Evolutionary conservation across 2,113 vertebrate species (phyloP), one percentile per base, ranked within the genome.

Genomic region (Haplochromis burtoni): DNA sequence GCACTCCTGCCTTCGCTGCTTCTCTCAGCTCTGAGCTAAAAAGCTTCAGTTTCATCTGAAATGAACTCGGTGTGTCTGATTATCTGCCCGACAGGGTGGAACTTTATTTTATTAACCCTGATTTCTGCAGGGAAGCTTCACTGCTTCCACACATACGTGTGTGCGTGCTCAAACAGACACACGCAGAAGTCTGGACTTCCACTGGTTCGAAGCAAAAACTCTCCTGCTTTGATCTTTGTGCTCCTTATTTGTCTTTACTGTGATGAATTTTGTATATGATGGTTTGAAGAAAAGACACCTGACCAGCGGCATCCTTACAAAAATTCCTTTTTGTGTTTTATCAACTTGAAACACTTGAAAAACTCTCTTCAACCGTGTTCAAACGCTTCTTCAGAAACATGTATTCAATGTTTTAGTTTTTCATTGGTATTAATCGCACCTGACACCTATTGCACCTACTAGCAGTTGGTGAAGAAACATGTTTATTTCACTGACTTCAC

Each of bases 41-140:
- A 80, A 54, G 63, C 55, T 89, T 80, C 31, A 53, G 57, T 68
- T 88, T 80, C 29, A 82, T 87, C 78, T 86, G 86, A 84, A 87
- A 89, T 71, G 83, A 94, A 73, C 83, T 80, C 45, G 10, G 16
- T 54, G 82, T 82, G 88, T 87, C 85, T 89, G 91, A 92, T 90
- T 83, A 87, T 91, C 88, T 92, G 87, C 59, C 71, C 63, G 42
- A 45, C 87, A 83, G 89, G 59, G 29, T 91, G 91, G 91, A 94
- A 94, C 93, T 85, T 90, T 87, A 92, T 89, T 90, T 91, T 87
- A 91, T 91, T 91, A 92, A 82, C 83, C 16, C 45, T 91, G 88
- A 91, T 90, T 92, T 90, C 42, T 88, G 82, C 73, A 1, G 91
- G 89, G 91, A 91, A 89, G 91, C 88, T 91, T 90, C 88, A 90